Evolutionary conservation across 2,797 vertebrate species (phyloP).

Genomic region (Cryptoprocta ferox): DNA sequence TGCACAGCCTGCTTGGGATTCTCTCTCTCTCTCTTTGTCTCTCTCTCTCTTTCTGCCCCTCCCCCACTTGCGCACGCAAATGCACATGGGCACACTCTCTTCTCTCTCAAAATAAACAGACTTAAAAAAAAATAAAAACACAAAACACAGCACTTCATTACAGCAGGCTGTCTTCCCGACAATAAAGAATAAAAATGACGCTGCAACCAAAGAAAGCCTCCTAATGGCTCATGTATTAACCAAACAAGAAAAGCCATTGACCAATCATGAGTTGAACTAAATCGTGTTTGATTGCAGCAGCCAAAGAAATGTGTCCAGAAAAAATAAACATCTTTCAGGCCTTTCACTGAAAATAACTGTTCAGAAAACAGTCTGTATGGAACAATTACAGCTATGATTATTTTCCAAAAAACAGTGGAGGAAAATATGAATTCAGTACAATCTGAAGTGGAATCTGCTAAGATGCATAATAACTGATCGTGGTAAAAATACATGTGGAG

Average conservation of each 20-base stretch:
- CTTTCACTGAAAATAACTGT: neutral
- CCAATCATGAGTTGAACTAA: neutral
- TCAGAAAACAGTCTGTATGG: neutral
- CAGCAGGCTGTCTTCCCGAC: neutral
- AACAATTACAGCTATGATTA: neutral
- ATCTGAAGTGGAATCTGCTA: neutral
- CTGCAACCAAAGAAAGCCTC: neutral
- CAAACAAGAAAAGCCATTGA: neutral
- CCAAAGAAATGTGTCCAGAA: conserved; percentile 16
- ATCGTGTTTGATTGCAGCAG: neutral
- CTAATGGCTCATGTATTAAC: neutral
- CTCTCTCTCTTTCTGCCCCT: too few relatives aligned
- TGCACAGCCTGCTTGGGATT: too few relatives aligned
- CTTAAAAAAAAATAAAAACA: too few relatives aligned
- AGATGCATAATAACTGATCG: neutral
- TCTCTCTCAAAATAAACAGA: too few relatives aligned
- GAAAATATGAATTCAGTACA: neutral
- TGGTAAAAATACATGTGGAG: neutral
- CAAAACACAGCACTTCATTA: neutral
- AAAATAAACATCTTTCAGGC: conserved; percentile 32
- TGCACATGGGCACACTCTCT: too few relatives aligned
- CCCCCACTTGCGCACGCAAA: too few relatives aligned
- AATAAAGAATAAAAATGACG: neutral
- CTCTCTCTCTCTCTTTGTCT: too few relatives aligned
- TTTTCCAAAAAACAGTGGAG: neutral